Evolutionary conservation across 2,888 invertebrate species (phyloP).

Genomic region (Thecophora atra): DNA sequence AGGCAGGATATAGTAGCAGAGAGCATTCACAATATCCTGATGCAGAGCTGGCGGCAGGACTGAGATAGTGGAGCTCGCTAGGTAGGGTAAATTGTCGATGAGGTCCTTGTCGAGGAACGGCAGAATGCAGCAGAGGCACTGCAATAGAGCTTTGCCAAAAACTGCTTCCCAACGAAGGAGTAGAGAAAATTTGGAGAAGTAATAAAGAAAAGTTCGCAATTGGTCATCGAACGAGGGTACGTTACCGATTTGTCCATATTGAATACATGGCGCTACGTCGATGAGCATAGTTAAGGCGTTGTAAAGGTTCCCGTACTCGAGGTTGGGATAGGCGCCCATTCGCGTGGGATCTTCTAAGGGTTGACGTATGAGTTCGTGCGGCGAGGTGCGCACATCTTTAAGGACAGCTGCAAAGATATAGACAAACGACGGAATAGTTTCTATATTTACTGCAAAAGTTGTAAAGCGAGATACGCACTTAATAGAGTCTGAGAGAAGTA

Average conservation of each 20-base stretch:
- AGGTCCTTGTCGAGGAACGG: slow-evolving; percentile 96
- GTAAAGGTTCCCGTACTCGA: slow-evolving; percentile 96
- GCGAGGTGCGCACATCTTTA: slow-evolving; percentile 95
- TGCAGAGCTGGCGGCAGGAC: slow-evolving; percentile 90
- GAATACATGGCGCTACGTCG: slow-evolving; percentile 92
- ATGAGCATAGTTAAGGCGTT: slow-evolving; percentile 82
- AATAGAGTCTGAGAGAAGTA: slow-evolving; percentile 97
- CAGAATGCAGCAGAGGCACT: slow-evolving; percentile 92
- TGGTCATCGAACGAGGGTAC: background rate
- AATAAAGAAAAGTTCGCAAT: too few species aligned
- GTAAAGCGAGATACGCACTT: slow-evolving; percentile 73
- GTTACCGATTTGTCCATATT: slow-evolving; percentile 84
- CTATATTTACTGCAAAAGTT: background rate
- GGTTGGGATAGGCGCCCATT: slow-evolving; percentile 92
- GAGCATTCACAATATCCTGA: slow-evolving; percentile 92
- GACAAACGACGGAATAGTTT: background rate
- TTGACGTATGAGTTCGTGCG: slow-evolving; percentile 88
- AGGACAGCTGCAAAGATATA: slow-evolving; percentile 77
- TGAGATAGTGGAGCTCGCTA: slow-evolving; percentile 93
- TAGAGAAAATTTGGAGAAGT: background rate
- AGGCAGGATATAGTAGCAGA: slow-evolving; percentile 95
- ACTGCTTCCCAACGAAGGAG: slow-evolving; percentile 70
- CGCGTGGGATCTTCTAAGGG: slow-evolving; percentile 86
- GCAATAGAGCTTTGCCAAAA: slow-evolving; percentile 92
- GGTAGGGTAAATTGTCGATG: slow-evolving; percentile 93